Percentiles rank a stretch among this genome's conserved stretches.
These are phyloP conservation scores for Morone saxatilis DNA, from an alignment of 2,113 vertebrate species.

Conservation along the genomic window DNA sequence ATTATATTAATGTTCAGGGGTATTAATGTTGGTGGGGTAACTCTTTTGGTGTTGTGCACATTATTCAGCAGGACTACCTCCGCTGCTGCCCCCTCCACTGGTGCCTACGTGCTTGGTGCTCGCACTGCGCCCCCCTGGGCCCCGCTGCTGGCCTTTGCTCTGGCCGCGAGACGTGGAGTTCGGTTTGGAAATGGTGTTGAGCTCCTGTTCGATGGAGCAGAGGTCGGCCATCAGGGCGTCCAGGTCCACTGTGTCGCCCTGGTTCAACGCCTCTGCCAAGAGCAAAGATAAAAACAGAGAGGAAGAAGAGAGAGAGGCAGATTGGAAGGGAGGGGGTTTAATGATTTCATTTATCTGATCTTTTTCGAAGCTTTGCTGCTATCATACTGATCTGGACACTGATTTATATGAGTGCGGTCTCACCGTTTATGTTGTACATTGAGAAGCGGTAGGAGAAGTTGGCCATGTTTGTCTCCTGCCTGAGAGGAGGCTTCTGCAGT, in stretches of 20 bases:
- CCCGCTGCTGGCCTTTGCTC: constrained; percentile 86
- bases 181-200: constrained; percentile 92
- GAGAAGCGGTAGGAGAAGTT: constrained; percentile 99
- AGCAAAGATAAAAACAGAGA: background rate
- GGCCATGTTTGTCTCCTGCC: constrained; percentile 97
- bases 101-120: constrained; percentile 83
- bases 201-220: constrained; percentile 98
- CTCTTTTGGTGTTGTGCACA: background rate
- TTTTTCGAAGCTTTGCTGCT: background rate
- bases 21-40: too few relatives aligned
- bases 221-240: constrained; percentile 99
- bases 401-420: constrained; percentile 54
- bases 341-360: background rate
- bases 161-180: constrained; percentile 85
- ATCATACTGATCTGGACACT: background rate
- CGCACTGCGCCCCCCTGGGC: constrained; percentile 84
- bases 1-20: background rate
- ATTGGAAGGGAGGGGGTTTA: background rate
- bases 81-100: constrained; percentile 81
- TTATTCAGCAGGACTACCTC: constrained; percentile 76
- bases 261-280: constrained; percentile 94
- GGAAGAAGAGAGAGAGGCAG: background rate
- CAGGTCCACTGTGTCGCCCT: constrained; percentile 96
- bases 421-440: constrained; percentile 99
- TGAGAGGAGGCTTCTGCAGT: constrained; percentile 93